Conservation (phyloP, 2,113 vertebrate species). For the Rhombomys opimus region DNA sequence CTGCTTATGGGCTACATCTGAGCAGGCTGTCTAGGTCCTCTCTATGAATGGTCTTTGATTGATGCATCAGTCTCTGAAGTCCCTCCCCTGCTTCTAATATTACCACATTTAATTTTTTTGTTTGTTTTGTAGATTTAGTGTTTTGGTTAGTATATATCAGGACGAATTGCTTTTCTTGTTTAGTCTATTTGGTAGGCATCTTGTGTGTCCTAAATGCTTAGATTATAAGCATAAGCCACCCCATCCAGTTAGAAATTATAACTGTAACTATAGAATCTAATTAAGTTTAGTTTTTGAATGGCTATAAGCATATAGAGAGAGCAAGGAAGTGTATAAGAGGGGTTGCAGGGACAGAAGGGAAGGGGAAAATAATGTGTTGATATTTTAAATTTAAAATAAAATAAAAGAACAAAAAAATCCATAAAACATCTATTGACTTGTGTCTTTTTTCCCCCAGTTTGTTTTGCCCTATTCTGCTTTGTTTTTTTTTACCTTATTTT, state of each 20-base stretch:
- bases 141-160: no score
- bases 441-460: background rate
- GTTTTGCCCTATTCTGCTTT: background rate
- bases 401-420: background rate
- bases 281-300: background rate
- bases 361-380: background rate
- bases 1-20: no score
- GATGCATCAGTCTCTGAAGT: no score
- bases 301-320: background rate
- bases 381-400: background rate
- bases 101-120: no score
- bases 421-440: background rate
- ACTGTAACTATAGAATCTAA: background rate
- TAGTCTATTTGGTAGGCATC: no score
- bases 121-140: no score
- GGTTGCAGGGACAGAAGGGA: background rate
- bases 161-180: no score
- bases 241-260: background rate
- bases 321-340: background rate
- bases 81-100: no score
- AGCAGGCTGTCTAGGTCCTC: no score
- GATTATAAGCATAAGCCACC: background rate
- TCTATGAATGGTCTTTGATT: no score
- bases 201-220: no score
- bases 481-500: background rate